phyloP scores from a whole-genome alignment of 2,888 invertebrate genomes.

The Leucophora obtusa region DNA sequence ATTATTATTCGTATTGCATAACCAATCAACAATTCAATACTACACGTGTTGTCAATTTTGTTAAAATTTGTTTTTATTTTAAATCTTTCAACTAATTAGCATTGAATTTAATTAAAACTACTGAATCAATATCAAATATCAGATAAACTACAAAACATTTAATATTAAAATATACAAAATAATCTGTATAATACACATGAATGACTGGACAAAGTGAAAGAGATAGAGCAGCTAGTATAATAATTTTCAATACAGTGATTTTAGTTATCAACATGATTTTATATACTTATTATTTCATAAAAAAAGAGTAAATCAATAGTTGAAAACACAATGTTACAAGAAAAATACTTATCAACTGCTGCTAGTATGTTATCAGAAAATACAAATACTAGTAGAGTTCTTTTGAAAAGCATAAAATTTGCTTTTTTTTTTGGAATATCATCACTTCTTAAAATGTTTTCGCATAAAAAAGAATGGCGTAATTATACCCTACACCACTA shows the following conservation, averaged over 20 bases:
- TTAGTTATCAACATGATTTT: slow-evolving; percentile 12
- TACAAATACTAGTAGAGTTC: no score
- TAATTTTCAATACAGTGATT: slow-evolving; percentile 24
- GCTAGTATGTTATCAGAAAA: no score
- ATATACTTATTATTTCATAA: slow-evolving; percentile 26
- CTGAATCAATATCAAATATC: background rate
- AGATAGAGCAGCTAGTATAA: background rate
- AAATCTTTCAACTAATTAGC: slow-evolving; percentile 42
- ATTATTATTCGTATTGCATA: background rate
- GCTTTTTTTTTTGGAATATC: no score
- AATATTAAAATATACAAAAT: slow-evolving; percentile 22
- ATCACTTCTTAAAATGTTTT: no score
- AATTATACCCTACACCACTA: no score
- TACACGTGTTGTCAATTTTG: background rate
- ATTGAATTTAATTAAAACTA: slow-evolving; percentile 33
- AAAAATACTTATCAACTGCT: no score
- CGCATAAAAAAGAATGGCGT: no score
- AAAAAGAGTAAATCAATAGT: background rate
- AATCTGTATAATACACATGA: slow-evolving; percentile 34
- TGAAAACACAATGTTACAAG: no score
- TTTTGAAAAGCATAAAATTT: no score
- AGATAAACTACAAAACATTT: background rate
- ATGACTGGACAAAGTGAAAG: slow-evolving; percentile 7
- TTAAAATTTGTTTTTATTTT: background rate
- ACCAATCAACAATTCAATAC: background rate